Percentiles rank a stretch among this genome's conserved stretches.
These are phyloP conservation scores for Pterostichus madidus DNA, from an alignment of 2,888 invertebrate genomes.

Conservation along the genomic window DNA sequence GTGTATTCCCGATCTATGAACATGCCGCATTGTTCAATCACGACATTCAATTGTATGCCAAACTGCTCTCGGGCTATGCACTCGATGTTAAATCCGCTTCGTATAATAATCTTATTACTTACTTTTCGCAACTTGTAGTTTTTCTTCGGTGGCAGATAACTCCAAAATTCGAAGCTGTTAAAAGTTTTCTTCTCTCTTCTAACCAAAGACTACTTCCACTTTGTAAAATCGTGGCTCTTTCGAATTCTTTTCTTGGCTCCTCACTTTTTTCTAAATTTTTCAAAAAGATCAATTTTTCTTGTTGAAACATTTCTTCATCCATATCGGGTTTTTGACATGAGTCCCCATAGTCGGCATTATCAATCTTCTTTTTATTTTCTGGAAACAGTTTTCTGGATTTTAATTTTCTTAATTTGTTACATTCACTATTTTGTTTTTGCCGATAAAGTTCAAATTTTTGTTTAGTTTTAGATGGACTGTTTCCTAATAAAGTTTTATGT, in stretches of 20 bases:
- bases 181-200: too few species aligned
- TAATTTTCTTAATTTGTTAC: too few species aligned
- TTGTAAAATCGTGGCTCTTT: conserved; percentile 8
- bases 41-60: too few species aligned
- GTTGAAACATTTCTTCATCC: not conserved
- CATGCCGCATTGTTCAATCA: too few species aligned
- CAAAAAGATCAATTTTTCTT: conserved; percentile 4
- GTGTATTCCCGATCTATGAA: too few species aligned
- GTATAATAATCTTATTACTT: conserved; percentile 23
- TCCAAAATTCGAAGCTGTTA: conserved; percentile 38
- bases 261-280: not conserved
- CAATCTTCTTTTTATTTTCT: too few species aligned
- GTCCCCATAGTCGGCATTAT: not conserved
- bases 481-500: not conserved
- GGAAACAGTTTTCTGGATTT: too few species aligned
- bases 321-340: conserved; percentile 1
- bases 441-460: not conserved
- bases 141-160: not conserved
- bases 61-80: conserved; percentile 16
- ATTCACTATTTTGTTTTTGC: too few species aligned
- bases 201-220: too few species aligned
- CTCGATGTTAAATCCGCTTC: not conserved
- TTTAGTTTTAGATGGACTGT: conserved; percentile 2
- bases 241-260: not conserved
- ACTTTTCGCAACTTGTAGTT: conserved; percentile 10